phyloP scores from a whole-genome alignment of 2,113 vertebrate species.

The Gasterosteus nipponicus region DNA sequence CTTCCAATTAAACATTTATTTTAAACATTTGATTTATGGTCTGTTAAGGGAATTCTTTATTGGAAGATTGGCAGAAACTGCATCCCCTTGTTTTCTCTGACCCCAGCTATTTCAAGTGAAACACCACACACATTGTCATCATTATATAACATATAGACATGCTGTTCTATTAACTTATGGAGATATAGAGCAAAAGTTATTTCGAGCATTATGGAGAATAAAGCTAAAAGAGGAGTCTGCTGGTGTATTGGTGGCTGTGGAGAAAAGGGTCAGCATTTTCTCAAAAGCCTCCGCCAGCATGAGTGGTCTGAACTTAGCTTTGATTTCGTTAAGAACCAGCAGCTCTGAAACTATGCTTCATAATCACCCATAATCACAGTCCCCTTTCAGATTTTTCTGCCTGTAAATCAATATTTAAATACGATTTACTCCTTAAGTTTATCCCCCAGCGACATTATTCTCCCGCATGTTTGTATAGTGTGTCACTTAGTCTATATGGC shows the following conservation, averaged over 20 bases:
- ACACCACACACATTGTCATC: not conserved
- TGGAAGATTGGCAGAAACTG: slow-evolving; percentile 39
- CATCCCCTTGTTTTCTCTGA: slow-evolving; percentile 21
- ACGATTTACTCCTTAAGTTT: slow-evolving; percentile 19
- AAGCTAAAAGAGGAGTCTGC: slow-evolving; percentile 16
- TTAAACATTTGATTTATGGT: slow-evolving; percentile 21
- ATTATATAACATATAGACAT: not conserved
- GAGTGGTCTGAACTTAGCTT: slow-evolving; percentile 49
- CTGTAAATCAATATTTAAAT: slow-evolving; percentile 52
- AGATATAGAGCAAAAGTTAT: not conserved
- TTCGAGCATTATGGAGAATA: slow-evolving; percentile 18
- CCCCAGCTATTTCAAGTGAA: not conserved
- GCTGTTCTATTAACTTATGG: not conserved
- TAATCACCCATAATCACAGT: slow-evolving; percentile 18
- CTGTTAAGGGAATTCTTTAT: slow-evolving; percentile 26
- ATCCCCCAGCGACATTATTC: slow-evolving; percentile 17
- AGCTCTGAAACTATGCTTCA: slow-evolving; percentile 37
- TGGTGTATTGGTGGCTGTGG: slow-evolving; percentile 32
- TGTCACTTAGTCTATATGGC: slow-evolving; percentile 26
- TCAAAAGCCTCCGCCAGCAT: slow-evolving; percentile 4
- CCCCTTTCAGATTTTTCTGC: slow-evolving; percentile 17
- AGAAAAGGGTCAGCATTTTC: slow-evolving; percentile 43
- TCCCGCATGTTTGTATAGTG: slow-evolving; percentile 21
- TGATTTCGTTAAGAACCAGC: slow-evolving; percentile 40
- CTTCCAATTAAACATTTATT: slow-evolving; percentile 54